Percentiles rank a stretch among this genome's conserved stretches.
Conservation (phyloP, 2,888 invertebrate genomes). For the Penaeus monodon region DNA sequence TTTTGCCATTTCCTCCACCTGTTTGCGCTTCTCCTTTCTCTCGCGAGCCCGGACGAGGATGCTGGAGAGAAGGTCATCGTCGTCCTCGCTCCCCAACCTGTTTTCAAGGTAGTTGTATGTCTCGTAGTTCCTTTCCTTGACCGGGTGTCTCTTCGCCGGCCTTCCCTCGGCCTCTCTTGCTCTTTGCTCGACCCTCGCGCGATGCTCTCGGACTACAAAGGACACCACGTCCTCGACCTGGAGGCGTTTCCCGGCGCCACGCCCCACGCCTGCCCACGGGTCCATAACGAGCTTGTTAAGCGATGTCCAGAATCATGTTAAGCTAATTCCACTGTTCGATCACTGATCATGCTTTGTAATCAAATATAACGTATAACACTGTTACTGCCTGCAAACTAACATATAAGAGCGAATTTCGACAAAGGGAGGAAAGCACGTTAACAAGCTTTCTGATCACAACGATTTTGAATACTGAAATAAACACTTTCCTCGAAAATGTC, state of each 20-base stretch:
- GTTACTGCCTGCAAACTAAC: too few species aligned
- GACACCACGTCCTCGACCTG: conserved; percentile 17
- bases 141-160: background rate
- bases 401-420: too few species aligned
- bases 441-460: too few species aligned
- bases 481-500: too few species aligned
- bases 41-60: conserved; percentile 52
- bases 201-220: conserved; percentile 10
- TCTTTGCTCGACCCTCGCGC: conserved; percentile 1
- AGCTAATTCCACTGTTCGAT: too few species aligned
- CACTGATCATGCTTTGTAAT: too few species aligned
- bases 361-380: too few species aligned
- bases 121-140: conserved; percentile 44
- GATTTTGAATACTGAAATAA: too few species aligned
- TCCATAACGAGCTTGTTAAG: conserved; percentile 16
- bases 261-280: background rate
- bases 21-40: conserved; percentile 33
- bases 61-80: conserved; percentile 38
- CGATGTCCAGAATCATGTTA: too few species aligned
- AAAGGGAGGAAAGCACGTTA: too few species aligned
- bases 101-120: conserved; percentile 41
- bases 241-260: background rate
- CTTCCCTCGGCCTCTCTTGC: background rate
- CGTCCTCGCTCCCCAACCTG: background rate
- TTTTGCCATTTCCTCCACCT: conserved; percentile 44